Conservation (phyloP, 2,113 vertebrate species). For the Phainopepla nitens region DNA sequence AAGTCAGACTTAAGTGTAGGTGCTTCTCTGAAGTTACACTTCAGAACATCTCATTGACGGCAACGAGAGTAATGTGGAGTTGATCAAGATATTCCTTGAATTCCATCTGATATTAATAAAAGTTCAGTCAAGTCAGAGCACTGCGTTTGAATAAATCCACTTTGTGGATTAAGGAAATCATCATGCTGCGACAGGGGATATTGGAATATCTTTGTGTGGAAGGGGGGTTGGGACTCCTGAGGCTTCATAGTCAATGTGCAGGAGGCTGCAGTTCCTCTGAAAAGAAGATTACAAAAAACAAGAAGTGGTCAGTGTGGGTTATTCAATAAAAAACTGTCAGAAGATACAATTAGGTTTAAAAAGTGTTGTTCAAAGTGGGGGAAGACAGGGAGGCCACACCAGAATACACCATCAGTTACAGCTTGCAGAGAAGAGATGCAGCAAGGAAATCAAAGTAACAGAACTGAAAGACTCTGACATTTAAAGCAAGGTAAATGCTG, state of each 20-base stretch:
- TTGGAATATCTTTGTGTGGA: background rate
- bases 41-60: background rate
- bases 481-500: background rate
- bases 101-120: background rate
- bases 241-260: background rate
- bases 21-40: background rate
- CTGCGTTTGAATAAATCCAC: background rate
- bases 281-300: background rate
- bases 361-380: background rate
- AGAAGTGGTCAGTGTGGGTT: conserved; percentile 25
- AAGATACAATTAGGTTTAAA: background rate
- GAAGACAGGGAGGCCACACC: background rate
- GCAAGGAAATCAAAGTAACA: conserved; percentile 1
- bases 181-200: background rate
- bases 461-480: conserved; percentile 50
- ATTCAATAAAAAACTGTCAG: background rate
- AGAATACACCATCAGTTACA: background rate
- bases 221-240: background rate
- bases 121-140: background rate
- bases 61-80: background rate
- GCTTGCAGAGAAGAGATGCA: background rate
- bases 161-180: background rate
- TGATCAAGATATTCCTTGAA: background rate
- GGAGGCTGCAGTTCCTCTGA: background rate
- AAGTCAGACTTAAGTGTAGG: background rate